Percentiles rank a stretch among this genome's conserved stretches.
phyloP scores from a whole-genome alignment of 2,113 vertebrate genomes.

The Climacteris rufus region DNA sequence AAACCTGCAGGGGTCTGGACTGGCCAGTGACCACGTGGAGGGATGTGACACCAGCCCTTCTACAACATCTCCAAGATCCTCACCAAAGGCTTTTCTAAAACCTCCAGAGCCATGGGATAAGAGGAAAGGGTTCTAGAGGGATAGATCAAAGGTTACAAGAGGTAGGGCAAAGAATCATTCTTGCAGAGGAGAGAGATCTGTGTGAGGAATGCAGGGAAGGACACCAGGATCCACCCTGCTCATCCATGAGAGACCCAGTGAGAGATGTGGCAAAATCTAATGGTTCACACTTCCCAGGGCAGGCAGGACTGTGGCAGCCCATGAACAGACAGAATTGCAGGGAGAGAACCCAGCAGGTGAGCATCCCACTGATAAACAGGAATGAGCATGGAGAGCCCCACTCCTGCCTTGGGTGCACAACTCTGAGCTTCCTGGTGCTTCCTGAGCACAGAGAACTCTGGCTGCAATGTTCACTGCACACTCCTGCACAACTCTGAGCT shows the following conservation, averaged over 20 bases:
- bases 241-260: background rate
- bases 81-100: background rate
- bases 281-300: background rate
- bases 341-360: background rate
- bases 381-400: background rate
- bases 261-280: background rate
- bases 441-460: background rate
- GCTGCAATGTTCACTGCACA: background rate
- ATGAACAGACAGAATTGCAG: background rate
- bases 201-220: background rate
- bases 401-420: background rate
- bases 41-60: background rate
- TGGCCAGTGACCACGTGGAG: rapidly evolving
- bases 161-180: background rate
- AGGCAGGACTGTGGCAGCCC: background rate
- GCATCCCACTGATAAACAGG: rapidly evolving
- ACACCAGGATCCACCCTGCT: background rate
- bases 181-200: background rate
- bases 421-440: background rate
- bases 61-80: background rate
- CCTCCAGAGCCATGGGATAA: background rate
- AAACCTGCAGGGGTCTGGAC: background rate
- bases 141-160: background rate
- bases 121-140: background rate
- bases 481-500: background rate